Evolutionary conservation across 2,797 vertebrate species (phyloP), one percentile per base, ranked within the genome.

Genomic region (Chloroceryle amazona): DNA sequence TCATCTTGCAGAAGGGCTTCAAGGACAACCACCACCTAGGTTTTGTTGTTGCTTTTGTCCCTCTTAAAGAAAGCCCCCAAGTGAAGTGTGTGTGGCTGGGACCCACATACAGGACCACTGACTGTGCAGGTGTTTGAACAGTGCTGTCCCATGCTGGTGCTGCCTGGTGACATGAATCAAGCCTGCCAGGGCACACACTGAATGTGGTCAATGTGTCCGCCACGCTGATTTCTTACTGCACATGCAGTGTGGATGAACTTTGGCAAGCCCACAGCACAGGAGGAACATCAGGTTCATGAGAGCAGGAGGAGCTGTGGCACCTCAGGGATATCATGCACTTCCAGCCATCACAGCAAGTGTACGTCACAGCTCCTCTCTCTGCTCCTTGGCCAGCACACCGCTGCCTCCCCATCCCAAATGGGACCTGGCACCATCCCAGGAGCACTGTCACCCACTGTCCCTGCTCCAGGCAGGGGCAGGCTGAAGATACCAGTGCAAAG

Each of bases 51-150:
- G 37, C 3, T 78, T 70, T 18, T 76, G 29, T 22, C n/a, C 23
- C 49, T 46, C 49, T 22, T 10, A 13, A 29, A 61, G 31, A 26
- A 74, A 89, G 57, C 22, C 41, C 39, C 6, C 23, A 25, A 33
- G 80, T 0, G 7, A 65, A 39, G 33, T 28, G 23, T 10, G 31
- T 0, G 0, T 3, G 31, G 33, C 33, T 60, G 60, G 60, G 31
- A 74, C 31, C 7, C 67, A 11, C 14, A 2, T 2, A 54, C 57
- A 33, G 37, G 3, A 23, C 28, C 5, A 2, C 0, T 26, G 15
- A 20, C 58, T 26, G 5, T 1, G 19, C 17, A 31, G 41, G 17
- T 7, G 18, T 12, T 11, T 9, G 37, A 42, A 41, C 0, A 0
- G 51, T 49, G 31, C 55, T 1, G 0, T 26, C 58, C 58, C 47